phyloP scores from a whole-genome alignment of 2,888 invertebrate species.

The Caenorhabditis virilis region DNA sequence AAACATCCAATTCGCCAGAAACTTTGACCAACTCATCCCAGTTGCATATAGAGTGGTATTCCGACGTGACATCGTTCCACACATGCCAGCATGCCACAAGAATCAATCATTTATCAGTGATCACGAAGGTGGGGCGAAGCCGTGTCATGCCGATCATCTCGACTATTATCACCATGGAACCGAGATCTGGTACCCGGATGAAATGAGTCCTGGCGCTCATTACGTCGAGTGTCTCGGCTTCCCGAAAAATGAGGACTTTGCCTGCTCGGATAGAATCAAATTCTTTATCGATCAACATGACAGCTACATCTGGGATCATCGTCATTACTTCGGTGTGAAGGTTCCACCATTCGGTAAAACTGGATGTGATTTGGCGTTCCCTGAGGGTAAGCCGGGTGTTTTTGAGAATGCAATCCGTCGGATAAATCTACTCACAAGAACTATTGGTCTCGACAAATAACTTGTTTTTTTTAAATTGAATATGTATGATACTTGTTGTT shows the following conservation, averaged over 20 bases:
- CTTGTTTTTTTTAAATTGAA: background rate
- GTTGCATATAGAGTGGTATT: slow-evolving; percentile 60
- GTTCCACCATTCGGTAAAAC: slow-evolving; percentile 56
- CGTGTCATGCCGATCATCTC: slow-evolving; percentile 35
- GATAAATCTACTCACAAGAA: slow-evolving; percentile 43
- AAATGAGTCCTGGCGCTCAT: slow-evolving; percentile 47
- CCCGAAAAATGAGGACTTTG: slow-evolving; percentile 61
- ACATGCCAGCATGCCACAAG: slow-evolving; percentile 62
- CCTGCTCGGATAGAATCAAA: slow-evolving; percentile 56
- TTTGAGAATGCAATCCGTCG: slow-evolving; percentile 42
- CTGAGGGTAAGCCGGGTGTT: slow-evolving; percentile 44
- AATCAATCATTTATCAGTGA: slow-evolving; percentile 30
- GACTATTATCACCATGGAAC: slow-evolving; percentile 61
- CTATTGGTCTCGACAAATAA: slow-evolving; percentile 38
- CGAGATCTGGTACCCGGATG: slow-evolving; percentile 59
- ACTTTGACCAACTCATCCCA: slow-evolving; percentile 56
- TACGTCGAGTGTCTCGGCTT: slow-evolving; percentile 57
- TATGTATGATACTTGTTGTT: too few relatives aligned
- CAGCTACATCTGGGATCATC: slow-evolving; percentile 58
- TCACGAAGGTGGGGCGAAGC: slow-evolving; percentile 39
- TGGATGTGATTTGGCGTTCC: slow-evolving; percentile 46
- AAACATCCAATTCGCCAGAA: slow-evolving; percentile 48
- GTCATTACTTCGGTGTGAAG: slow-evolving; percentile 61
- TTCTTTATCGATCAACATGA: slow-evolving; percentile 52
- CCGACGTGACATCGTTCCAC: slow-evolving; percentile 65